phyloP scores from a whole-genome alignment of 1,140 invertebrate genomes.

The Dreissena polymorpha region DNA sequence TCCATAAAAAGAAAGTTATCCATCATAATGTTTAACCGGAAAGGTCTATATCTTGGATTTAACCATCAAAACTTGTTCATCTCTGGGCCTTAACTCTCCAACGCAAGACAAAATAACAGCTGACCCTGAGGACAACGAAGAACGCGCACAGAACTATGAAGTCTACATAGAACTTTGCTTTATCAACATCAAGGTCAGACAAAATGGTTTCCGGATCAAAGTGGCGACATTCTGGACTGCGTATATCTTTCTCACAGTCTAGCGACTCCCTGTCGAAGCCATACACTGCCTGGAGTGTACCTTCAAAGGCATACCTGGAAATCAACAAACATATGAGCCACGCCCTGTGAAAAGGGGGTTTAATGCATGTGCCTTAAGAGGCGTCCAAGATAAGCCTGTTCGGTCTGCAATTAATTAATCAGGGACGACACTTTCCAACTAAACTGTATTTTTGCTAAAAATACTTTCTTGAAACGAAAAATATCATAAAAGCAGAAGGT shows the following conservation, averaged over 20 bases:
- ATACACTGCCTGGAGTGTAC: slow-evolving; percentile 93
- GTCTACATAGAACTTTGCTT: slow-evolving; percentile 89
- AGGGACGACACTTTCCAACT: too few relatives aligned
- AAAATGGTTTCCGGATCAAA: slow-evolving; percentile 91
- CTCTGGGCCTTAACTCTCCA: slow-evolving; percentile 86
- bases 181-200: slow-evolving; percentile 90
- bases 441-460: too few relatives aligned
- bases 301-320: slow-evolving; percentile 90
- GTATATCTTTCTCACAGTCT: slow-evolving; percentile 71
- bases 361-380: too few relatives aligned
- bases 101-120: slow-evolving; percentile 92
- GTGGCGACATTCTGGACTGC: slow-evolving; percentile 86
- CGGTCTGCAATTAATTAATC: too few relatives aligned
- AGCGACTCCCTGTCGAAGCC: slow-evolving; percentile 86
- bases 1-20: too few relatives aligned
- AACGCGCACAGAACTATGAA: slow-evolving; percentile 89
- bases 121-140: slow-evolving; percentile 89
- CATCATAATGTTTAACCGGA: too few relatives aligned
- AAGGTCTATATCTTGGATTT: too few relatives aligned
- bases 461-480: too few relatives aligned
- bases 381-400: too few relatives aligned
- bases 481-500: too few relatives aligned
- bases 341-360: too few relatives aligned
- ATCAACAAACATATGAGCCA: too few relatives aligned
- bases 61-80: slow-evolving; percentile 46